These are phyloP conservation scores for Chaetura pelagica DNA, from an alignment of 2,113 vertebrate genomes.

Conservation along the genomic window DNA sequence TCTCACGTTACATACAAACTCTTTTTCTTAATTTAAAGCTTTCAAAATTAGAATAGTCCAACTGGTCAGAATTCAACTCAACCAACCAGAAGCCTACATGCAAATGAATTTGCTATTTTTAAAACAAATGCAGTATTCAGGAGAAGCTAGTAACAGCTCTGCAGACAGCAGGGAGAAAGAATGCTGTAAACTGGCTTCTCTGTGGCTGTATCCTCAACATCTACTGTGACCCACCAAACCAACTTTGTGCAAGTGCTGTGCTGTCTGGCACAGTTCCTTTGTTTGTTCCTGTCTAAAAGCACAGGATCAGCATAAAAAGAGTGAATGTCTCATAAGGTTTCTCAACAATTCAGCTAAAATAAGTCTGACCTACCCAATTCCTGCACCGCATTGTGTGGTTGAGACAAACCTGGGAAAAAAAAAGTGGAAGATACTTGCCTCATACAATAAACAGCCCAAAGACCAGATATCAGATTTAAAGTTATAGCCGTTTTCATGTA, in stretches of 20 bases:
- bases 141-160: not conserved
- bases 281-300: not conserved
- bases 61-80: not conserved
- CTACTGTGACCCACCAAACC: not conserved
- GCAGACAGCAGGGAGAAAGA: not conserved
- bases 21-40: not conserved
- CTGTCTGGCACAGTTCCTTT: not conserved
- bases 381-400: fast-evolving
- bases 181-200: not conserved
- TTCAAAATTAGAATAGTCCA: not conserved
- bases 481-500: conserved; percentile 99
- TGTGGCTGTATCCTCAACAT: not conserved
- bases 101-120: not conserved
- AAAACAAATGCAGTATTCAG: not conserved
- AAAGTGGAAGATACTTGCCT: conserved; percentile 80
- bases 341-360: not conserved
- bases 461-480: conserved; percentile 99
- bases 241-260: not conserved
- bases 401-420: not conserved
- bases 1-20: not conserved
- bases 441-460: conserved; percentile 96
- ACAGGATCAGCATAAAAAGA: fast-evolving
- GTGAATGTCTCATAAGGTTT: not conserved
- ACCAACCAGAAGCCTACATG: not conserved
- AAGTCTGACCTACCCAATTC: not conserved